Base-by-base conservation (phyloP, 2,888 invertebrate genomes). In the Philereme vetulata region DNA sequence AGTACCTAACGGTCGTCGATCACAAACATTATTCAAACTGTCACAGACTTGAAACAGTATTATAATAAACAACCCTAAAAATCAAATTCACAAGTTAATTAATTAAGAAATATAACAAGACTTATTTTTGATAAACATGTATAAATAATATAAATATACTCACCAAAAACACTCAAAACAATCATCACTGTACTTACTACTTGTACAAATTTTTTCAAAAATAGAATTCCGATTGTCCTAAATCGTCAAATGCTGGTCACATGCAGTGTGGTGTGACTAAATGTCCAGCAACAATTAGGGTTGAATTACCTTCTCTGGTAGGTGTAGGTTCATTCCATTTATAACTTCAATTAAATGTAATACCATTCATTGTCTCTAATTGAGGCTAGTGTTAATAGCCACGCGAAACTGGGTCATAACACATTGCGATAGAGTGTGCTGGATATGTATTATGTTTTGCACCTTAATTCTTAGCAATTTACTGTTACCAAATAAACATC, bases 1-100 rank as follows among this genome's bases (percentile, higher is more conserved):
- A 0, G 84, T 81, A 1, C 83, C 85, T 6, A 90, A 69, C 0
- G 90, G 90, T 5, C 81, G 75, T 3, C 82, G 79, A 52, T 88
- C 81, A 60, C 91, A 90, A 1, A 71, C 66, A 3, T 80, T 78
- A 10, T 77, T 68, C 5, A 72, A 61, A 62, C 76, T 71, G n/a
- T 49, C n/a, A 47, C 72, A 72, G n/a, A 47, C 42, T 45, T 65
- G 63, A 5, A 76, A 10, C 0, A 75, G 36, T 3, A 75, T 4
- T 36, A 71, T 33, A 32, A 72, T 8, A 21, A 36, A 38, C 45
- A 68, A 4, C 8, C 65, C 61, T 60, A 51, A 36, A n/a, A 54
- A 58, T 4, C 5, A 48, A 4, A 3, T 8, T 9, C 38, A 51
- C 4, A 46, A 35, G 4, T 35, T 10, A 34, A 47, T 33, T 35